Evolutionary conservation across 2,888 invertebrate genomes (phyloP).

Genomic region (Nipponacmea schrenckii): DNA sequence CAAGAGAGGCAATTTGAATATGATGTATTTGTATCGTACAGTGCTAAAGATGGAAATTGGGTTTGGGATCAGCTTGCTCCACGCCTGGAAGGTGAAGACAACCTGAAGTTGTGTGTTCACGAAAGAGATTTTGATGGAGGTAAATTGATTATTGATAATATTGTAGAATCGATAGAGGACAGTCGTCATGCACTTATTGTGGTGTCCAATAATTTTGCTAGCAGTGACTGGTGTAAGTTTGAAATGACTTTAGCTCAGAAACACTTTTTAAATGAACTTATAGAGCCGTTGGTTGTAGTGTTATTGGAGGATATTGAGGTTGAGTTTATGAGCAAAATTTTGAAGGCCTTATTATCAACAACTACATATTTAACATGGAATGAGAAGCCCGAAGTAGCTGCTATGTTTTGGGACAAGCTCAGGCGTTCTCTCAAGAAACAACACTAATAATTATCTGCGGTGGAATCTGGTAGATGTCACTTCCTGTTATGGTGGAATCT

Average conservation of each 20-base stretch:
- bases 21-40: constrained; percentile 79
- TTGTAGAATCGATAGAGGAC: constrained; percentile 77
- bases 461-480: no score
- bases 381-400: not conserved
- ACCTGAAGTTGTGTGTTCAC: constrained; percentile 73
- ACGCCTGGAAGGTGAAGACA: constrained; percentile 73
- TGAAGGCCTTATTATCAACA: constrained; percentile 77
- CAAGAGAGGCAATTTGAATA: constrained; percentile 65
- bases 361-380: constrained; percentile 78
- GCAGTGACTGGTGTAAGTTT: constrained; percentile 80
- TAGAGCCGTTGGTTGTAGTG: constrained; percentile 76
- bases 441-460: no score
- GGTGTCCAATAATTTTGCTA: constrained; percentile 75
- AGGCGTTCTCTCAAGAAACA: not conserved
- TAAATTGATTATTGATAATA: constrained; percentile 77
- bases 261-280: constrained; percentile 59
- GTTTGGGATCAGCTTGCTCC: constrained; percentile 75
- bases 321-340: constrained; percentile 73
- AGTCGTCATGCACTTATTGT: constrained; percentile 76
- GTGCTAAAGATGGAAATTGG: constrained; percentile 76
- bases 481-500: no score
- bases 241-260: constrained; percentile 80
- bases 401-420: not conserved
- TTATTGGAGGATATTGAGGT: constrained; percentile 76
- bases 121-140: constrained; percentile 81